These are phyloP conservation scores for Lepisosteus oculatus DNA, from an alignment of 2,113 vertebrate species.

Conservation along the genomic window DNA sequence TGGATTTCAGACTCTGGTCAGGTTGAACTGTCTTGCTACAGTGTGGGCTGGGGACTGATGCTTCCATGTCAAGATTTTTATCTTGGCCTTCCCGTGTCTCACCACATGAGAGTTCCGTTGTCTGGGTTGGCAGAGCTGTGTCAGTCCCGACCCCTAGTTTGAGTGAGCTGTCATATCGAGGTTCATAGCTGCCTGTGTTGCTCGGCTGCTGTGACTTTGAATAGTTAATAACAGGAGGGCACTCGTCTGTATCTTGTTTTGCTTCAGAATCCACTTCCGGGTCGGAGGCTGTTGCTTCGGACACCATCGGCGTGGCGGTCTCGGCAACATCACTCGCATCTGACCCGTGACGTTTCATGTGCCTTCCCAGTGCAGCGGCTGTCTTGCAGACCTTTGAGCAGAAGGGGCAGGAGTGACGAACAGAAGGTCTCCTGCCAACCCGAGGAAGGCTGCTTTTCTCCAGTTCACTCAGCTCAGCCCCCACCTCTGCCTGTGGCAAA, in stretches of 20 bases:
- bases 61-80: constrained; percentile 30
- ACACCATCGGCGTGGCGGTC: constrained; percentile 22
- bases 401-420: constrained; percentile 73
- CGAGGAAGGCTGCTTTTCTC: constrained; percentile 49
- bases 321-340: constrained; percentile 6
- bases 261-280: constrained; percentile 39
- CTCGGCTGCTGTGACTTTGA: constrained; percentile 41
- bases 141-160: not conserved
- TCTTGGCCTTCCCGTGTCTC: constrained; percentile 1
- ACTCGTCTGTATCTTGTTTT: constrained; percentile 45
- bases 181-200: constrained; percentile 22
- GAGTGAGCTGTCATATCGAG: constrained; percentile 22
- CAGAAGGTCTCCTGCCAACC: constrained; percentile 69
- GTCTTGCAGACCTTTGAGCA: constrained; percentile 87
- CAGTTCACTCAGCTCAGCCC: constrained; percentile 37
- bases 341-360: constrained; percentile 72
- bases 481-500: constrained; percentile 37
- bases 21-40: constrained; percentile 32
- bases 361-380: constrained; percentile 76
- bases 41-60: constrained; percentile 30
- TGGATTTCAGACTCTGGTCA: constrained; percentile 42
- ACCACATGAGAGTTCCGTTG: constrained; percentile 13
- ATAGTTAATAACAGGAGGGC: constrained; percentile 72
- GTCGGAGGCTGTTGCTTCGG: constrained; percentile 19
- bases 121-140: constrained; percentile 33